Percentiles rank a stretch among this genome's conserved stretches.
These are phyloP conservation scores for Eulemur rubriventer DNA, from an alignment of 2,797 vertebrate genomes.

Conservation along the genomic window DNA sequence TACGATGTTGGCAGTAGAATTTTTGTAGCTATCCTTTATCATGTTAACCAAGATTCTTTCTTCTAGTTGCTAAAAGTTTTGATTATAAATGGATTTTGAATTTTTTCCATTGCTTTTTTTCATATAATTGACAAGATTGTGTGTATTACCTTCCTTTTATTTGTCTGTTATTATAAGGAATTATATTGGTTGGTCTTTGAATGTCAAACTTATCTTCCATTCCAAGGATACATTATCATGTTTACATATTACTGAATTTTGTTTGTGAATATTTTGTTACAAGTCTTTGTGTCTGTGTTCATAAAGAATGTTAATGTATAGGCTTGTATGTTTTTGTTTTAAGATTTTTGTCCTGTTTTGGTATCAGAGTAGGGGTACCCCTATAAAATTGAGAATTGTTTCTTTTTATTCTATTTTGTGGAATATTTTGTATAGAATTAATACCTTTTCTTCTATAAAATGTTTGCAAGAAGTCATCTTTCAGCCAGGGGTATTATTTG, in stretches of 20 bases:
- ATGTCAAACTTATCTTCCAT: not conserved
- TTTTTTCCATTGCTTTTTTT: not conserved
- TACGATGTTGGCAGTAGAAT: not conserved
- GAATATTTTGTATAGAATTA: not conserved
- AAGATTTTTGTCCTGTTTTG: not conserved
- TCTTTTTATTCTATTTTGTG: not conserved
- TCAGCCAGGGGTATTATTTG: not conserved
- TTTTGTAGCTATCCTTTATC: not conserved
- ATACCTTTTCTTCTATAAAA: not conserved
- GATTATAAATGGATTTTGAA: not conserved
- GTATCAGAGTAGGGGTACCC: not conserved
- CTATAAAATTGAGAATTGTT: not conserved
- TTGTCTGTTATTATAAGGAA: not conserved
- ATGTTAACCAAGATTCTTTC: not conserved
- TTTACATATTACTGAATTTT: not conserved
- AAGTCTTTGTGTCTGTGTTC: not conserved
- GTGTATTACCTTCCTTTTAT: not conserved
- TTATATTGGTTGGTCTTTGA: not conserved
- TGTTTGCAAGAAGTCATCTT: not conserved
- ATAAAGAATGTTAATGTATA: not conserved
- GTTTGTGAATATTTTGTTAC: not conserved
- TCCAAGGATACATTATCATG: not conserved
- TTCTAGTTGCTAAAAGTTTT: not conserved
- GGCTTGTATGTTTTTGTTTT: not conserved
- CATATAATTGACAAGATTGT: not conserved